Percentiles rank a stretch among this genome's conserved stretches.
These are phyloP conservation scores for Stenotaenia linearis DNA, from an alignment of 2,888 invertebrate genomes.

Conservation along the genomic window DNA sequence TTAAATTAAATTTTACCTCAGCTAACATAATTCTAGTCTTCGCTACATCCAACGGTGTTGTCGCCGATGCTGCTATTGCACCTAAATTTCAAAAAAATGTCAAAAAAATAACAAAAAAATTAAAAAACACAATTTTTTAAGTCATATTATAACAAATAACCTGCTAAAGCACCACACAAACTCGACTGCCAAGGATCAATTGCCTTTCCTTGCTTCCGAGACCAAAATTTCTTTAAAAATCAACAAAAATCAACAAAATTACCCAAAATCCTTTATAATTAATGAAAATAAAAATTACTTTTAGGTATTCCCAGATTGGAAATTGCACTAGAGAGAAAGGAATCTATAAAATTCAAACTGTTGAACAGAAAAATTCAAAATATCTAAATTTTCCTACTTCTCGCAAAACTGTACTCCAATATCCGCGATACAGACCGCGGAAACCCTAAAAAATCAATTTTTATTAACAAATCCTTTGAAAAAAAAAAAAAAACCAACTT, in stretches of 20 bases:
- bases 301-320: conserved; percentile 77
- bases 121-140: neutral
- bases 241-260: no score
- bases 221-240: conserved; percentile 43
- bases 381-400: conserved; percentile 45
- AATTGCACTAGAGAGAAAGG: conserved; percentile 95
- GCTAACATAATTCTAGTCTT: conserved; percentile 28
- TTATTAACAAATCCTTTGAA: neutral
- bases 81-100: neutral
- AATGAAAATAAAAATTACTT: neutral
- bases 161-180: neutral
- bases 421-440: conserved; percentile 57
- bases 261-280: neutral
- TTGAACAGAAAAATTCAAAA: neutral
- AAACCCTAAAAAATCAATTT: conserved; percentile 45
- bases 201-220: neutral
- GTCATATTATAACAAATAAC: neutral
- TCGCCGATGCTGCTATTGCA: neutral
- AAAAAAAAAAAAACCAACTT: neutral
- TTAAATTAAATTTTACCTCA: neutral
- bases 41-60: conserved; percentile 8
- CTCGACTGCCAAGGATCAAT: conserved; percentile 1
- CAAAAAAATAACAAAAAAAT: neutral
- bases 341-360: conserved; percentile 48
- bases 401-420: conserved; percentile 50